These are phyloP conservation scores for Istiophorus platypterus DNA, from an alignment of 2,113 vertebrate species.

Conservation along the genomic window DNA sequence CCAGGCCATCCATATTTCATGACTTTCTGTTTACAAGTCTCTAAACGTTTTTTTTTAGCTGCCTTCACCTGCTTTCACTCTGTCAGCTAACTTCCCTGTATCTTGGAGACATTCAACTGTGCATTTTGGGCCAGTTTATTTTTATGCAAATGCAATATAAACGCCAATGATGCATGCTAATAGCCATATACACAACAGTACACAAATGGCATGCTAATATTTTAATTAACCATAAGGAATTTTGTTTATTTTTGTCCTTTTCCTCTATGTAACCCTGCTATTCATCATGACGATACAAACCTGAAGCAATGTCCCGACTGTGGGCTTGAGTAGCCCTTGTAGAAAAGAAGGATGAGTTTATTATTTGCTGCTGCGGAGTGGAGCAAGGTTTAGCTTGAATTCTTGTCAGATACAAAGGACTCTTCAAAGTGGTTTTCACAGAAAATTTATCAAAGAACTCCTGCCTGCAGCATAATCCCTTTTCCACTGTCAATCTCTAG, in stretches of 20 bases:
- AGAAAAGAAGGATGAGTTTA: not conserved
- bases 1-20: constrained; percentile 49
- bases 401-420: constrained; percentile 1
- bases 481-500: not conserved
- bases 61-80: constrained; percentile 23
- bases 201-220: no score
- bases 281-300: not conserved
- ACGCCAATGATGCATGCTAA: not conserved
- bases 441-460: constrained; percentile 1
- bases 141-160: not conserved
- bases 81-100: not conserved
- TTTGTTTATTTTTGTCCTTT: not conserved
- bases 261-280: not conserved
- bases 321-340: not conserved
- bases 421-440: not conserved
- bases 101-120: not conserved
- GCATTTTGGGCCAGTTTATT: not conserved
- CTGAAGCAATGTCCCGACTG: no score
- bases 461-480: not conserved
- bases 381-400: not conserved
- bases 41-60: not conserved
- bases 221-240: not conserved
- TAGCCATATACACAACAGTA: no score
- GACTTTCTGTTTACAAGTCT: constrained; percentile 42
- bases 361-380: not conserved